Evolutionary conservation across 2,888 invertebrate genomes (phyloP).

Genomic region (Euzophera pinguis): DNA sequence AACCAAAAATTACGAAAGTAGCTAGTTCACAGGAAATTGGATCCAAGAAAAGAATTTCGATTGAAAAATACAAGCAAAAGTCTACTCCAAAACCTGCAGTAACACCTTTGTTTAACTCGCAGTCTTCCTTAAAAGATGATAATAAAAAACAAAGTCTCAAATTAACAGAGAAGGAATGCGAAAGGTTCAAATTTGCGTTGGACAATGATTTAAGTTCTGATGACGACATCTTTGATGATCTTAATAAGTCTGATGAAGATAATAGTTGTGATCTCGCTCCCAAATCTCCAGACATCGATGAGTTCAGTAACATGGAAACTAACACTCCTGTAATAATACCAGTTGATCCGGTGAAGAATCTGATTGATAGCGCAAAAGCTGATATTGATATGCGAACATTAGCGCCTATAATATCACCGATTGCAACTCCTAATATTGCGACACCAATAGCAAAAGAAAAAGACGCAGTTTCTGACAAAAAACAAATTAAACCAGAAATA

Average conservation of each 20-base stretch:
- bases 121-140: slow-evolving; percentile 38
- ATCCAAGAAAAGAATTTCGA: slow-evolving; percentile 67
- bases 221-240: slow-evolving; percentile 29
- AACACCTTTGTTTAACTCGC: slow-evolving; percentile 27
- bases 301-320: slow-evolving; percentile 30
- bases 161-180: slow-evolving; percentile 71
- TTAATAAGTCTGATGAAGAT: slow-evolving; percentile 22
- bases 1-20: slow-evolving; percentile 66
- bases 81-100: slow-evolving; percentile 20
- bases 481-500: slow-evolving; percentile 23
- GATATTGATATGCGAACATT: slow-evolving; percentile 65
- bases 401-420: slow-evolving; percentile 28
- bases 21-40: slow-evolving; percentile 49
- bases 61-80: slow-evolving; percentile 72
- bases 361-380: slow-evolving; percentile 29
- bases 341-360: slow-evolving; percentile 50
- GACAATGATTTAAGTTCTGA: slow-evolving; percentile 50
- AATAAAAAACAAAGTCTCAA: slow-evolving; percentile 61
- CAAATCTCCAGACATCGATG: slow-evolving; percentile 61
- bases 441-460: slow-evolving; percentile 7
- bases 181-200: slow-evolving; percentile 57
- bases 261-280: slow-evolving; percentile 44
- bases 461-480: slow-evolving; percentile 23
- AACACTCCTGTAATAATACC: slow-evolving; percentile 64
- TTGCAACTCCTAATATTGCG: slow-evolving; percentile 8